Conservation (phyloP, 2,888 invertebrate species). For the Drosophila planitibia region DNA sequence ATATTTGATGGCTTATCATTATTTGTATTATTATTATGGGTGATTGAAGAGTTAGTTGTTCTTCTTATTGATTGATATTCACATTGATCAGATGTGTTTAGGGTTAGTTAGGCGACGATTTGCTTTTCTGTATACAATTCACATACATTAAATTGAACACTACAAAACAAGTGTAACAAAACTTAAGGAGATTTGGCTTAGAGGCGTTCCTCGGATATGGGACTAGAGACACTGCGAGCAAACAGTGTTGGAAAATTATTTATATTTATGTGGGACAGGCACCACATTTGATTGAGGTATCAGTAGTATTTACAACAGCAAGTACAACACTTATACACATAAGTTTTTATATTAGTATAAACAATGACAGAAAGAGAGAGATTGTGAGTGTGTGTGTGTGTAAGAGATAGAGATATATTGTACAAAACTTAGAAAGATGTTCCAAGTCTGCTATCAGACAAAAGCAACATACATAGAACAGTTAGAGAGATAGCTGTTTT, state of each 20-base stretch:
- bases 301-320: slow-evolving; percentile 46
- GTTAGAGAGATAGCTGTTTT: slow-evolving; percentile 7
- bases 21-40: slow-evolving; percentile 8
- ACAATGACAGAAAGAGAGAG: slow-evolving; percentile 19
- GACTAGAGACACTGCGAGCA: neutral
- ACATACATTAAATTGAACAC: slow-evolving; percentile 85
- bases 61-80: slow-evolving; percentile 53
- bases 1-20: slow-evolving; percentile 17
- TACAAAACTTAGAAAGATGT: slow-evolving; percentile 6
- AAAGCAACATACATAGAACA: slow-evolving; percentile 8
- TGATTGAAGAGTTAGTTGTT: slow-evolving; percentile 3
- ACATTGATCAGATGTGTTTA: slow-evolving; percentile 36
- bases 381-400: slow-evolving; percentile 16
- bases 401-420: slow-evolving; percentile 13
- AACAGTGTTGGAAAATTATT: slow-evolving; percentile 27
- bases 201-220: slow-evolving; percentile 23
- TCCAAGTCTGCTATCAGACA: neutral
- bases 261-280: slow-evolving; percentile 6
- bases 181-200: slow-evolving; percentile 83
- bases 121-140: slow-evolving; percentile 84
- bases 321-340: slow-evolving; percentile 51
- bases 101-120: slow-evolving; percentile 76
- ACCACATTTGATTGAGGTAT: slow-evolving; percentile 11
- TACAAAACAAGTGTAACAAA: slow-evolving; percentile 85
- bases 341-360: slow-evolving; percentile 17